These are phyloP conservation scores for Microctonus hyperodae DNA, from an alignment of 2,888 invertebrate genomes.

Conservation along the genomic window DNA sequence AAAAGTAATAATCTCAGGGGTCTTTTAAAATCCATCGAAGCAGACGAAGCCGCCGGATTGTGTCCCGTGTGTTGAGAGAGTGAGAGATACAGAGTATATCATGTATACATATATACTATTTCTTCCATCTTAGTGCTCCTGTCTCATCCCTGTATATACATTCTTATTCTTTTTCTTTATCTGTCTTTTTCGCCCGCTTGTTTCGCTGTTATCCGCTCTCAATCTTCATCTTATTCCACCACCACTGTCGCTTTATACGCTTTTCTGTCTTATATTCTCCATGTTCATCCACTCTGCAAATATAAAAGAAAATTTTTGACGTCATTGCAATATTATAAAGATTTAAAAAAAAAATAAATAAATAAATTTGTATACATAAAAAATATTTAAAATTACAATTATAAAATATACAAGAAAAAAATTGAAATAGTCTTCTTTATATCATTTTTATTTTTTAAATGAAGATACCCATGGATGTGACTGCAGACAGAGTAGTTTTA, in stretches of 20 bases:
- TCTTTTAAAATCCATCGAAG: conserved; percentile 64
- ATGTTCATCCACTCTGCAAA: no score
- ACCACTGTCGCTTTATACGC: no score
- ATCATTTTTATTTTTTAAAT: no score
- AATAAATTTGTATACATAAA: no score
- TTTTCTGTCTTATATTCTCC: no score
- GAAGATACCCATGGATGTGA: no score
- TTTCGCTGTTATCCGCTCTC: neutral
- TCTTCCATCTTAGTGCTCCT: conserved; percentile 17
- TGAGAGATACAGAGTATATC: conserved; percentile 32
- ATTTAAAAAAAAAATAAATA: no score
- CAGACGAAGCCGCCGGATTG: conserved; percentile 62
- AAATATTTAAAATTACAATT: no score
- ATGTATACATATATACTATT: conserved; percentile 25
- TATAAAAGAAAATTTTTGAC: neutral
- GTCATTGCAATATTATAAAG: no score
- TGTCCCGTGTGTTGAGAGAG: conserved; percentile 56
- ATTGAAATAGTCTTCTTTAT: no score
- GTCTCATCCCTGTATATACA: neutral
- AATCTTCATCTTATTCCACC: neutral
- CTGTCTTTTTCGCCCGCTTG: conserved; percentile 9
- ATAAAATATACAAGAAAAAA: no score
- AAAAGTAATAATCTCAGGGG: conserved; percentile 64
- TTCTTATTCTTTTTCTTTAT: conserved; percentile 2
- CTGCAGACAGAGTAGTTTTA: no score